A percentile compares a stretch with the other conserved stretches of the same genome.
phyloP scores from a whole-genome alignment of 2,797 vertebrate genomes.

The Gymnoscopelus microlampas region DNA sequence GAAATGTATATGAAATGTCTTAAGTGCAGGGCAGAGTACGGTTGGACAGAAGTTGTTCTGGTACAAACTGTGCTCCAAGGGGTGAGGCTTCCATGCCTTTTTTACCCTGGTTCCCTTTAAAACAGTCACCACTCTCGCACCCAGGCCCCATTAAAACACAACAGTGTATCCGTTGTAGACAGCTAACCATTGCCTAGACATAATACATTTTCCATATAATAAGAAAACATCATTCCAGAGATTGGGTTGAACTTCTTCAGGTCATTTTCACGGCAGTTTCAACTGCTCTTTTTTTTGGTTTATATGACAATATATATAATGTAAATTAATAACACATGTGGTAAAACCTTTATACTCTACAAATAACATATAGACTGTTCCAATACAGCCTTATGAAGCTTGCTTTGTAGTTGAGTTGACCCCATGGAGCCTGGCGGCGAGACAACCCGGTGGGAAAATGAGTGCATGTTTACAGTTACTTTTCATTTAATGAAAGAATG shows the following conservation, averaged over 20 bases:
- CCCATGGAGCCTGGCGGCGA: constrained; percentile 61
- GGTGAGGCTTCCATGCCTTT: constrained; percentile 46
- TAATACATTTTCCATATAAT: neutral
- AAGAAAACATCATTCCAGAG: neutral
- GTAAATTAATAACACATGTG: constrained; percentile 11
- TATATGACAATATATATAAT: neutral
- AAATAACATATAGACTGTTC: constrained; percentile 19
- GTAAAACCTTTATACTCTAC: neutral
- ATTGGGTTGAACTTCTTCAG: constrained; percentile 17
- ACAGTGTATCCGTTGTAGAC: neutral
- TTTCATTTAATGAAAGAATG: constrained; percentile 71
- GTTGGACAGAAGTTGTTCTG: constrained; percentile 3
- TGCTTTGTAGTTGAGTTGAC: constrained; percentile 19
- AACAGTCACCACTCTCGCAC: constrained; percentile 55
- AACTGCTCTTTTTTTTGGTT: neutral
- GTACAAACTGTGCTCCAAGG: constrained; percentile 54
- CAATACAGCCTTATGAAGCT: neutral
- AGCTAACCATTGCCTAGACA: neutral
- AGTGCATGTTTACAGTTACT: constrained; percentile 84
- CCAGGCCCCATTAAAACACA: constrained; percentile 53
- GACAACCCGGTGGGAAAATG: constrained; percentile 62
- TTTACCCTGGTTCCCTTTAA: constrained; percentile 77
- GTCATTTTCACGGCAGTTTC: neutral
- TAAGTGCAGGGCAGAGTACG: constrained; percentile 2
- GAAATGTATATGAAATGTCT: neutral